A percentile compares a stretch with the other conserved stretches of the same genome.
Evolutionary conservation across 2,797 vertebrate species (phyloP).

Genomic region (Karalla daura): DNA sequence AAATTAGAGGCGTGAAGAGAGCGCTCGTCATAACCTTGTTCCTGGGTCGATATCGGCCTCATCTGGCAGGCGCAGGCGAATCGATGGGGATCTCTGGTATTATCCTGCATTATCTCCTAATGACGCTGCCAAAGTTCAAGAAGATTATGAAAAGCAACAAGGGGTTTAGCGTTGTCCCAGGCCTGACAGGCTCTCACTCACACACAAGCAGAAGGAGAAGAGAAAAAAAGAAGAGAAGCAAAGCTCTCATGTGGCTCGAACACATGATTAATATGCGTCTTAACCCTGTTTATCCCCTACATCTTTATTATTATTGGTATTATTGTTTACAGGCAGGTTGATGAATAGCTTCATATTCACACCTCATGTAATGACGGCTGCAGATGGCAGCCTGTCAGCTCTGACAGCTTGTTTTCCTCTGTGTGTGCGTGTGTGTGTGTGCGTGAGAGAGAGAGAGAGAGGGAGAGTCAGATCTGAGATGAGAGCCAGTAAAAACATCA

Average conservation of each 20-base stretch:
- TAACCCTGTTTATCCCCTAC: slow-evolving; percentile 70
- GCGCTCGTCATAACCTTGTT: slow-evolving; percentile 68
- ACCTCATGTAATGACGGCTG: slow-evolving; percentile 65
- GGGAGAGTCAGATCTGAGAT: slow-evolving; percentile 31
- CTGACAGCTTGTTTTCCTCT: slow-evolving; percentile 67
- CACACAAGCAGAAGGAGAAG: slow-evolving; percentile 34
- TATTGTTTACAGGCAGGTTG: slow-evolving; percentile 65
- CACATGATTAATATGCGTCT: slow-evolving; percentile 71
- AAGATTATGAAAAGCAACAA: slow-evolving; percentile 75
- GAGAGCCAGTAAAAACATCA: slow-evolving; percentile 60
- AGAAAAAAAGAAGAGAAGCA: too few relatives aligned
- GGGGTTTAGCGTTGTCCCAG: slow-evolving; percentile 62
- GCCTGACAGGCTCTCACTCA: slow-evolving; percentile 42
- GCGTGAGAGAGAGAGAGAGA: background rate
- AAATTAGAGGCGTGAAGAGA: slow-evolving; percentile 54
- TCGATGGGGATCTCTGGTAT: slow-evolving; percentile 64
- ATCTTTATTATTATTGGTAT: too few relatives aligned
- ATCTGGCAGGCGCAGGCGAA: slow-evolving; percentile 70
- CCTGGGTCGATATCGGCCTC: slow-evolving; percentile 61
- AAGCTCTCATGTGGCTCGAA: too few relatives aligned
- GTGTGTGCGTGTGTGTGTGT: background rate
- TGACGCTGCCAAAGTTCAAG: slow-evolving; percentile 71
- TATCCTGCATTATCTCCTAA: slow-evolving; percentile 67
- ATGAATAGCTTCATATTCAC: slow-evolving; percentile 66
- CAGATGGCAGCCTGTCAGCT: slow-evolving; percentile 71